Evolutionary conservation across 2,113 vertebrate species (phyloP).

Genomic region (Sceloporus undulatus): DNA sequence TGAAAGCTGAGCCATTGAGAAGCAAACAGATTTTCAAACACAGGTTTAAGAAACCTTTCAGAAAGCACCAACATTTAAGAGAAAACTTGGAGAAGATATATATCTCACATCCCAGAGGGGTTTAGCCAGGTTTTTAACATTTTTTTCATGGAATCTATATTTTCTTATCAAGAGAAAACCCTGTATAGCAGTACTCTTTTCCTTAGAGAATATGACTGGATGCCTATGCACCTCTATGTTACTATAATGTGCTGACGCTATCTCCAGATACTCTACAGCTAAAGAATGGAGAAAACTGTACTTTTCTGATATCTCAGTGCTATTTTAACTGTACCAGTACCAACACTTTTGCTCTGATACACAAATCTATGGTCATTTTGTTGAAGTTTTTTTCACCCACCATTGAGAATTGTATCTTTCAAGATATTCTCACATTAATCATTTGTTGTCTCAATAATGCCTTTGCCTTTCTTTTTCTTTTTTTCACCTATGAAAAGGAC

Average conservation of each 20-base stretch:
- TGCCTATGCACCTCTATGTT: background rate
- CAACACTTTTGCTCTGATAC: background rate
- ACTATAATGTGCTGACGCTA: background rate
- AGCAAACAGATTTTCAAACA: constrained; percentile 14
- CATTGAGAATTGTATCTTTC: background rate
- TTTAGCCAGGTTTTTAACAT: background rate
- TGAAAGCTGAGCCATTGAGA: background rate
- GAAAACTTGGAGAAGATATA: background rate
- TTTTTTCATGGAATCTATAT: background rate
- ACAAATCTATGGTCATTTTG: background rate
- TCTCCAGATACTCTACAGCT: background rate
- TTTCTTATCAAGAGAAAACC: background rate
- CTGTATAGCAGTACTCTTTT: background rate
- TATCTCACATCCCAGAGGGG: background rate
- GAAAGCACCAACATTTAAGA: constrained; percentile 4
- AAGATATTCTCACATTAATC: background rate
- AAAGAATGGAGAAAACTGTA: constrained; percentile 1
- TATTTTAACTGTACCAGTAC: background rate
- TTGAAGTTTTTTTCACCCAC: background rate
- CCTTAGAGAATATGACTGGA: background rate
- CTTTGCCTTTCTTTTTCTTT: background rate
- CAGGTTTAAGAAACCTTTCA: constrained; percentile 13
- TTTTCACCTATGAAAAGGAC: background rate
- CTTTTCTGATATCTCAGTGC: background rate
- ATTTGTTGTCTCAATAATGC: background rate